phyloP scores from a whole-genome alignment of 2,888 invertebrate species.

The Hymenopus coronatus region DNA sequence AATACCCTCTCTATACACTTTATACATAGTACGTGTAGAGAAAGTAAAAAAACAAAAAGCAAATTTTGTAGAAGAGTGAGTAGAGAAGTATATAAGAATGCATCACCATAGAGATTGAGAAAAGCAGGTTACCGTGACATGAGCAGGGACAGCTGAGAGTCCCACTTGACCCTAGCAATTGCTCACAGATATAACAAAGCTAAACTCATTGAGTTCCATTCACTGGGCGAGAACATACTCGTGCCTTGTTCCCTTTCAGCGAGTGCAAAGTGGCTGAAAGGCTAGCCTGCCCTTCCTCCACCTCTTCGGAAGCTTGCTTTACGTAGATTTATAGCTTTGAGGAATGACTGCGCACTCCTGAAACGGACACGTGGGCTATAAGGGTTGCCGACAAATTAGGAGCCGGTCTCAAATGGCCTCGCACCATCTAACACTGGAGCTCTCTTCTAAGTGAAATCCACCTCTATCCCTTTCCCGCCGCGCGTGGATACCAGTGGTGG shows the following conservation, averaged over 20 bases:
- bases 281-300: not conserved
- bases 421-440: not conserved
- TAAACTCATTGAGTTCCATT: not conserved
- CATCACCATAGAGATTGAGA: too few relatives aligned
- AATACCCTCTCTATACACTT: too few relatives aligned
- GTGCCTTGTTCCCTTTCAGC: not conserved
- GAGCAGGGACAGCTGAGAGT: not conserved
- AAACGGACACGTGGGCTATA: slow-evolving; percentile 2
- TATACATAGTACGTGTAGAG: too few relatives aligned
- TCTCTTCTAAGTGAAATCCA: not conserved
- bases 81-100: too few relatives aligned
- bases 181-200: not conserved
- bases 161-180: not conserved
- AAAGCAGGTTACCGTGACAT: too few relatives aligned
- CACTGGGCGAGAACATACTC: not conserved
- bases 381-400: slow-evolving; percentile 6
- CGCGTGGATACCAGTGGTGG: not conserved
- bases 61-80: too few relatives aligned
- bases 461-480: not conserved
- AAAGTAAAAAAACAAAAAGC: too few relatives aligned
- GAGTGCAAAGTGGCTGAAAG: not conserved
- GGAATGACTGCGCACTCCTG: slow-evolving; percentile 13
- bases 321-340: slow-evolving; percentile 20
- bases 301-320: not conserved
- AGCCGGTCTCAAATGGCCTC: slow-evolving; percentile 6